These are phyloP conservation scores for Drosophila micromelanica DNA, from an alignment of 1,140 invertebrate species.

Conservation along the genomic window DNA sequence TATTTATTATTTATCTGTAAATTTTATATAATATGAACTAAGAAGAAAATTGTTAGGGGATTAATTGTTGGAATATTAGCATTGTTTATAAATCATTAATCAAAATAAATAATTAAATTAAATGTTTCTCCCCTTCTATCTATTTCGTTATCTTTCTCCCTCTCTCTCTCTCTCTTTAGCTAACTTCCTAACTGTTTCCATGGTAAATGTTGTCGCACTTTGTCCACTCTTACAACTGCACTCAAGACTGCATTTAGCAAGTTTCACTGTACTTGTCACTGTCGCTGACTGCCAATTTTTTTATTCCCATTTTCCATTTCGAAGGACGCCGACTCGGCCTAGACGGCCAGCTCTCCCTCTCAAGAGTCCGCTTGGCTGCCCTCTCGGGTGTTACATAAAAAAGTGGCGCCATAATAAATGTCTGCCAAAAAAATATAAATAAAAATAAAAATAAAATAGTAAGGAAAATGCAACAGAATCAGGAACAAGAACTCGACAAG, in stretches of 20 bases:
- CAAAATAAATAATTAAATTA: no score
- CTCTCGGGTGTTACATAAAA: slow-evolving; percentile 46
- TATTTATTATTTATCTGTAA: no score
- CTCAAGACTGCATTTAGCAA: slow-evolving; percentile 36
- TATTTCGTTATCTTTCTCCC: no score
- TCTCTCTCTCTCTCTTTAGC: not conserved
- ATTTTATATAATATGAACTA: no score
- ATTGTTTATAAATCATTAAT: no score
- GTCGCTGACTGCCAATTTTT: slow-evolving; percentile 14
- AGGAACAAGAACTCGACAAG: slow-evolving; percentile 38
- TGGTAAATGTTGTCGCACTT: not conserved
- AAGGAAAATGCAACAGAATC: slow-evolving; percentile 7
- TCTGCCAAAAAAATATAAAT: not conserved
- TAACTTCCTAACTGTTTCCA: not conserved
- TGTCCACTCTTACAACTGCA: slow-evolving; percentile 12
- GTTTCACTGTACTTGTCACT: slow-evolving; percentile 48
- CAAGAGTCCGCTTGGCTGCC: slow-evolving; percentile 14
- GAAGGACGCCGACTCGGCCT: not conserved
- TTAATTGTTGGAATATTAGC: no score
- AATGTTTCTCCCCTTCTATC: no score
- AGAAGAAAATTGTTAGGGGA: no score
- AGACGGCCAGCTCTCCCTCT: slow-evolving; percentile 22
- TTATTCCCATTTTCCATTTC: slow-evolving; percentile 11
- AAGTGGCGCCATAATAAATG: slow-evolving; percentile 46
- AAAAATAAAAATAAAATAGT: slow-evolving; percentile 10